Percentiles rank a stretch among this genome's conserved stretches.
Conservation (phyloP, 2,797 vertebrate genomes). For the Phaenicophaeus curvirostris region DNA sequence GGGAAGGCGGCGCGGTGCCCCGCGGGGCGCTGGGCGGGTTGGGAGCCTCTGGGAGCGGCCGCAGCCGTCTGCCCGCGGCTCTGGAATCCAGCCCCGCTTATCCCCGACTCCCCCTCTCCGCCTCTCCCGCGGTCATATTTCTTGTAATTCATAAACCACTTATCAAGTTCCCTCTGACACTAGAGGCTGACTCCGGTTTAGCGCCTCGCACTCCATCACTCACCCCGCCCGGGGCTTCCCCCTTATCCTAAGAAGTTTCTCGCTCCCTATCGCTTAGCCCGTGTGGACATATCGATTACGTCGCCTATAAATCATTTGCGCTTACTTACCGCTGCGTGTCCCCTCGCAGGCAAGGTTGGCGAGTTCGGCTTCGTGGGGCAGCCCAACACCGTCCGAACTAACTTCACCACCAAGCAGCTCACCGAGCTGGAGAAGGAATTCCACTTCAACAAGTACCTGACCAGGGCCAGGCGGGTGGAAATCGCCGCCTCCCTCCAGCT, state of each 20-base stretch:
- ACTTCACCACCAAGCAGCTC: constrained; percentile 97
- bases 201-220: constrained; percentile 65
- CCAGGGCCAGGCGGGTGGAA: constrained; percentile 92
- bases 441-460: constrained; percentile 99
- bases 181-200: constrained; percentile 56
- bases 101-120: not conserved
- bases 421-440: constrained; percentile 98
- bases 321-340: constrained; percentile 33
- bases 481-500: constrained; percentile 94
- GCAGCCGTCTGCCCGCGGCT: not conserved
- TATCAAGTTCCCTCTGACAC: constrained; percentile 45
- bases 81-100: not conserved
- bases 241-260: constrained; percentile 43
- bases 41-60: not conserved
- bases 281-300: constrained; percentile 38
- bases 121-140: constrained; percentile 18
- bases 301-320: constrained; percentile 24
- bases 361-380: constrained; percentile 94
- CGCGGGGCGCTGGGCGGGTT: not conserved
- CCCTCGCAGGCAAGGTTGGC: constrained; percentile 87
- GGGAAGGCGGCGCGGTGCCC: not conserved
- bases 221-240: constrained; percentile 12
- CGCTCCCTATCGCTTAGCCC: constrained; percentile 24
- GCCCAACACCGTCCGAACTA: constrained; percentile 93
- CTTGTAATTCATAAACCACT: constrained; percentile 52